Base-by-base conservation (phyloP, 2,797 vertebrate genomes). In the Hapalemur alaotrensis region DNA sequence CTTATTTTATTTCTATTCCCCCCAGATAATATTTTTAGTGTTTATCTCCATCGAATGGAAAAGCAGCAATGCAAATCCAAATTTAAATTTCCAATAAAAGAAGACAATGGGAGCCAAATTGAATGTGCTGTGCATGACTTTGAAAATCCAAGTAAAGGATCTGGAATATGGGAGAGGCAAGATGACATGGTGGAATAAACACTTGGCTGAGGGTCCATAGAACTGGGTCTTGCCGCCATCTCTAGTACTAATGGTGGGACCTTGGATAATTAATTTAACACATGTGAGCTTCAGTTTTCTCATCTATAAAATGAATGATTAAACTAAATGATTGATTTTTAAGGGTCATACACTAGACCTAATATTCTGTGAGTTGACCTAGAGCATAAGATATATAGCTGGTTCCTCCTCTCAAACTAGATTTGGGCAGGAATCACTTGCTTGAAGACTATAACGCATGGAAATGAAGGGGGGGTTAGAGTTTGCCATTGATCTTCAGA, bases 81-180 rank as follows among this genome's bases (percentile, higher is more conserved):
- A 97, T 96, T 97, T 97, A 96, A 97, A 95, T 96, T 92, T 95
- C 84, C 88, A 93, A 85, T 87, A 86, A 95, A 90, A 90, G 35
- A 52, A 92, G 87, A 88, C 82, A 97, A 32, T 81, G 46, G 81
- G 73, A 95, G 73, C 54, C 72, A 88, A 95, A 79, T 70, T 85
- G 69, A 52, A 88, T 82, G 73, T 93, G 38, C 25, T 79, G 6
- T 59, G 35, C 83, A 63, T 96, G 76, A 93, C 65, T 95, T 65
- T 92, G 95, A 88, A 96, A 95, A 95, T 78, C 54, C 79, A 96
- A 67, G 72, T 32, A 78, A 88, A 96, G 67, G 54, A 65, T 84
- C 30, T 90, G 32, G 70, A 93, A 85, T 46, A 32, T 73, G 35
- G 28, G 46, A 48, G 7, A 79, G 43, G 32, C 18, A 86, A 79